Evolutionary conservation across 2,797 vertebrate species (phyloP), one percentile per base, ranked within the genome.

Genomic region (Labroides dimidiatus): DNA sequence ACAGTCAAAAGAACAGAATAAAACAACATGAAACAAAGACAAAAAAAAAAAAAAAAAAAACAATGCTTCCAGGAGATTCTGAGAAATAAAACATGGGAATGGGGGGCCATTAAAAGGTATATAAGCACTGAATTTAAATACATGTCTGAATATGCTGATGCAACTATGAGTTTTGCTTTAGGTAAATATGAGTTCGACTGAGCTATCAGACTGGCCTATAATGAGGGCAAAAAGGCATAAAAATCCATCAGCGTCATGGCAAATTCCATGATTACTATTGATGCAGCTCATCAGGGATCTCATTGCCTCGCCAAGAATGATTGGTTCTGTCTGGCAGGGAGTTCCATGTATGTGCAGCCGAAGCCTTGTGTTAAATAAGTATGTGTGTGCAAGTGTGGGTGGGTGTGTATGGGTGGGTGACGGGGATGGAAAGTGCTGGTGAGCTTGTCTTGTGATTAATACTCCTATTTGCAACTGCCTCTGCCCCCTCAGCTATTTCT

Each of bases 201-300:
- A 78, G 71, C 72, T 63, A 76, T 85, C 75, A 79, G 60, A 36
- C 67, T 70, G 73, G 63, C 42, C 76, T 68, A 72, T 91, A 90
- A 91, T 90, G 87, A 81, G 87, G 82, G 73, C 84, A 88, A 90
- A 87, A 90, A 83, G 84, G 81, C 87, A 90, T 87, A 87, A 77
- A 87, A 91, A 89, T 92, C 82, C 82, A 91, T 91, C 84, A 82
- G 65, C 70, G 73, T 88, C 87, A 84, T 63, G 81, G 83, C 81
- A 89, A 86, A 90, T 87, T 68, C 84, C 78, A 86, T 90, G 91
- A 93, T 91, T 87, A 88, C 87, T 90, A 92, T 89, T 92, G 90
- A 92, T 89, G 84, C 87, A 77, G 77, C 87, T 91, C 89, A 90
- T 92, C 89, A 89, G 84, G 81, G 82, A 90, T 87, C 86, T 86